Evolutionary conservation across 2,797 vertebrate species (phyloP), one percentile per base, ranked within the genome.

Genomic region (Amblyopsis hoosieri): DNA sequence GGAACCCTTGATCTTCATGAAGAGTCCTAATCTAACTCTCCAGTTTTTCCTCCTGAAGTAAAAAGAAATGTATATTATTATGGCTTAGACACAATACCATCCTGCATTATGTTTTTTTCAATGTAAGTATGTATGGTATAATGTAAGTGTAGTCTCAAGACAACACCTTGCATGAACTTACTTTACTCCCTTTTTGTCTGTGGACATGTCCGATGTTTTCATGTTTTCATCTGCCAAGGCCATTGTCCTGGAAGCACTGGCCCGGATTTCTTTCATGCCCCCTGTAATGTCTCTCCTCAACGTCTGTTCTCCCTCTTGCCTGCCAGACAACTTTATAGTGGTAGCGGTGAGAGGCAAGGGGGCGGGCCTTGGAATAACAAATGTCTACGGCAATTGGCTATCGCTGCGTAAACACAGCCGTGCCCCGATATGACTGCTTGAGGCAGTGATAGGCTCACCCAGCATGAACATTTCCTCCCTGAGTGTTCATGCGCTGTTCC

Each of bases 41-140:
- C 91, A 93, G 74, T 80, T 90, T 72, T 71, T 90, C 45, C 61
- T 87, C 70, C 91, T 92, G 67, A 46, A 45, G 50, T 54, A 19
- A 66, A 46, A 23, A 1, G 6, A 48, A 6, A 1, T 11, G n/a
- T 29, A 45, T 45, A 12, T 12, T 46, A 6, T 46, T 50, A 60
- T 37, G 45, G 4, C 33, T 68, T 53, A 8, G 33, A 19, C 11
- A 2, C n/a, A 45, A 11, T 47, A 12, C 13, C 10, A 14, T 45
- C 29, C 0, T 54, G 4, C 10, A 8, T 6, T 3, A 58, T 29
- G 1, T n/a, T 0, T 45, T 54, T 53, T 8, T 45, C n/a, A 42
- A 52, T 13, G 2, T 47, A 42, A 52, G 37, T 15, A 29, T 29
- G 3, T 29, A 29, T 29, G 23, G 23, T 29, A 12, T 5, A 45